Conservation (phyloP, 2,888 invertebrate species). For the Zhuqinia jingwanae region DNA sequence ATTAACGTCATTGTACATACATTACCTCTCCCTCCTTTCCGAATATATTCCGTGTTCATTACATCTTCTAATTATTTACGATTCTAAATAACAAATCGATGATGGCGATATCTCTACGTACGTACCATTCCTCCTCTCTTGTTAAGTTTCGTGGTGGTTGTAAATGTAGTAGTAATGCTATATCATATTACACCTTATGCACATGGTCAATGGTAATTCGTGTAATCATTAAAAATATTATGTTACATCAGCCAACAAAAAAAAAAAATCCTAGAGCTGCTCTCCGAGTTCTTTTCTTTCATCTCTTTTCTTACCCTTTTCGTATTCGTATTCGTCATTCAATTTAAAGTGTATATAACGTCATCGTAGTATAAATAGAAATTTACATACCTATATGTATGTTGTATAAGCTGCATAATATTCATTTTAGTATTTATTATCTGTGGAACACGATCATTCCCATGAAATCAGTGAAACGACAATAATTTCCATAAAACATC, state of each 20-base stretch:
- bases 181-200: constrained; percentile 4
- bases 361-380: no score
- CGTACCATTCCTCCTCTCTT: background rate
- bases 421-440: no score
- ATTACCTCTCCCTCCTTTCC: background rate
- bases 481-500: no score
- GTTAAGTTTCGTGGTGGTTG: background rate
- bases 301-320: background rate
- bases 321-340: constrained; percentile 37
- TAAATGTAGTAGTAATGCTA: background rate
- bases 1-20: background rate
- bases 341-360: constrained; percentile 5
- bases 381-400: no score
- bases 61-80: constrained; percentile 13
- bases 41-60: background rate
- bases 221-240: constrained; percentile 3
- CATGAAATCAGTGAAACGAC: no score
- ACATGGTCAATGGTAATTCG: background rate
- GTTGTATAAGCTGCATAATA: no score
- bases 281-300: background rate
- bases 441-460: no score
- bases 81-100: background rate
- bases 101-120: background rate
- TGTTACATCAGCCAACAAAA: background rate
- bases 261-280: background rate